A percentile compares a stretch with the other conserved stretches of the same genome.
Evolutionary conservation across 2,113 vertebrate species (phyloP).

Genomic region (Rana temporaria): DNA sequence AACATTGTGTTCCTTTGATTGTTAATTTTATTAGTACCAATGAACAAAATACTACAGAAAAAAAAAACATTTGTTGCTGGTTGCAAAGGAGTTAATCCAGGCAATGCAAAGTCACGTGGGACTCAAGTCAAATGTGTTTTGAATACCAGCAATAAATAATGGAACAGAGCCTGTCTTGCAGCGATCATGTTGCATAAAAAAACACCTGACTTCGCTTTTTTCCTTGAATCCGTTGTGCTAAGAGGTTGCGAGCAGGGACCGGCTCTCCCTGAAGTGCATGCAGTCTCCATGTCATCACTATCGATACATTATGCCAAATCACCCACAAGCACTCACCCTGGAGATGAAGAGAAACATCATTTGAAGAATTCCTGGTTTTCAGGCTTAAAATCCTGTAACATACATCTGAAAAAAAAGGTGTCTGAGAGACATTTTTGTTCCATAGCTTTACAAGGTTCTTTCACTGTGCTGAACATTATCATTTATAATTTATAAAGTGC

Average conservation of each 20-base stretch:
- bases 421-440: neutral
- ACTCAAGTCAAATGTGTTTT: conserved; percentile 36
- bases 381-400: conserved; percentile 11
- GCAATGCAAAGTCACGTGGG: conserved; percentile 21
- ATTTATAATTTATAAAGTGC: conserved; percentile 17
- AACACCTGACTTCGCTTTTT: conserved; percentile 47
- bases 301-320: conserved; percentile 35
- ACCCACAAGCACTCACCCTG: conserved; percentile 16
- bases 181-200: conserved; percentile 54
- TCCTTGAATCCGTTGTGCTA: conserved; percentile 47
- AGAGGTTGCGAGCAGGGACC: conserved; percentile 40
- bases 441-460: neutral
- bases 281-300: conserved; percentile 45
- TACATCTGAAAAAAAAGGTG: neutral
- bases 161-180: conserved; percentile 36
- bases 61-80: neutral
- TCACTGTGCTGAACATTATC: neutral
- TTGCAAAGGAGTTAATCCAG: conserved; percentile 15
- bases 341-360: conserved; percentile 3
- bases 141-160: conserved; percentile 48
- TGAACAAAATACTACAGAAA: too few relatives aligned
- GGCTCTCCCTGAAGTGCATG: conserved; percentile 50
- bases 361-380: neutral
- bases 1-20: too few relatives aligned
- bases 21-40: too few relatives aligned